phyloP scores from a whole-genome alignment of 1,140 invertebrate genomes.

The Sitobion miscanthi region DNA sequence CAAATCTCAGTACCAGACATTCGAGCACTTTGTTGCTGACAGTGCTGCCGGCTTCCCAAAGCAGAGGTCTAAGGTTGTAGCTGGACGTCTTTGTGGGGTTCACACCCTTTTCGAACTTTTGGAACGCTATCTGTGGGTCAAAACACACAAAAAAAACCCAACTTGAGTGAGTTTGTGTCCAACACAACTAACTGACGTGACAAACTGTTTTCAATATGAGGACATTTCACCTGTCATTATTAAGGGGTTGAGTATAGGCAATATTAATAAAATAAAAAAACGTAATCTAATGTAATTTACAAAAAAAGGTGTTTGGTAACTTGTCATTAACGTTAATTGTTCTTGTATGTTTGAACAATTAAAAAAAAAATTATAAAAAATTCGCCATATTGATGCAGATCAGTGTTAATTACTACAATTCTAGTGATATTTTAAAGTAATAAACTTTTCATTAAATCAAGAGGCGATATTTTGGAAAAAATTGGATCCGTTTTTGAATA shows the following conservation, averaged over 20 bases:
- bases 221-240: neutral
- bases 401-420: too few relatives aligned
- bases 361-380: neutral
- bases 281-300: neutral
- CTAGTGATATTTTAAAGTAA: too few relatives aligned
- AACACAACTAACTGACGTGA: neutral
- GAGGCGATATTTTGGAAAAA: too few relatives aligned
- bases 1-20: slow-evolving; percentile 73
- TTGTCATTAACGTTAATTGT: neutral
- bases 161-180: neutral
- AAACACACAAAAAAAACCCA: neutral
- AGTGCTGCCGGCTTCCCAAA: slow-evolving; percentile 74
- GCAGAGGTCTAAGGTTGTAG: slow-evolving; percentile 70
- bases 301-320: too few relatives aligned
- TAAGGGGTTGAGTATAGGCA: neutral
- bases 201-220: neutral
- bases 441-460: too few relatives aligned
- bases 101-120: slow-evolving; percentile 69
- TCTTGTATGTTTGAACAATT: too few relatives aligned
- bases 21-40: slow-evolving; percentile 79
- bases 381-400: too few relatives aligned
- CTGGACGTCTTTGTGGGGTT: slow-evolving; percentile 69
- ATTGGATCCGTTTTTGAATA: too few relatives aligned
- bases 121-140: slow-evolving; percentile 66
- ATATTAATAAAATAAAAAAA: neutral